A percentile compares a stretch with the other conserved stretches of the same genome.
Conservation (phyloP, 2,113 vertebrate genomes). For the Ailurus styani region DNA sequence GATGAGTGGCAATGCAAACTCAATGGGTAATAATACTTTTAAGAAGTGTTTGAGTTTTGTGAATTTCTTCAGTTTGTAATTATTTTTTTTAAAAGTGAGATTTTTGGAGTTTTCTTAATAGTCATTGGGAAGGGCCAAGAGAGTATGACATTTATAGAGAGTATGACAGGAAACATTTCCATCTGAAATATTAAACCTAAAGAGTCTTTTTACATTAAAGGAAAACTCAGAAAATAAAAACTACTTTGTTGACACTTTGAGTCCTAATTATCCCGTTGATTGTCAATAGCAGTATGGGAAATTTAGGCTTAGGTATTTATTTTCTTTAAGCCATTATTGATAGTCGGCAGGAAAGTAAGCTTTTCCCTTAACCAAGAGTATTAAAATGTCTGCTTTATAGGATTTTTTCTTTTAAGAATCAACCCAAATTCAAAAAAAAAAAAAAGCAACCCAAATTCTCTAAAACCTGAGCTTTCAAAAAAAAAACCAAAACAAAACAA, state of each 20-base stretch:
- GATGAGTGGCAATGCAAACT: neutral
- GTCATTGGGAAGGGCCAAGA: neutral
- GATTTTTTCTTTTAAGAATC: neutral
- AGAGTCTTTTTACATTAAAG: neutral
- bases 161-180: neutral
- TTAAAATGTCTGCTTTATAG: neutral
- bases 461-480: neutral
- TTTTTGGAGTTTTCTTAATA: neutral
- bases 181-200: neutral
- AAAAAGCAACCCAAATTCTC: neutral
- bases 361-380: neutral
- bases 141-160: neutral
- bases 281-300: neutral
- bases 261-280: neutral
- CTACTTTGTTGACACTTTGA: neutral
- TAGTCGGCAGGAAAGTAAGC: neutral
- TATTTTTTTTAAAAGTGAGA: constrained; percentile 11
- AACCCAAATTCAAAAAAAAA: neutral
- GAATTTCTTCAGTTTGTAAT: constrained; percentile 1
- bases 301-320: neutral
- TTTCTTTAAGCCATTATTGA: neutral
- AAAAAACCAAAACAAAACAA: neutral
- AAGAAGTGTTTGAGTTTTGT: neutral
- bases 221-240: neutral
- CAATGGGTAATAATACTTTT: neutral